Base-by-base conservation (phyloP, 2,888 invertebrate species). In the Eupithecia dodoneata region DNA sequence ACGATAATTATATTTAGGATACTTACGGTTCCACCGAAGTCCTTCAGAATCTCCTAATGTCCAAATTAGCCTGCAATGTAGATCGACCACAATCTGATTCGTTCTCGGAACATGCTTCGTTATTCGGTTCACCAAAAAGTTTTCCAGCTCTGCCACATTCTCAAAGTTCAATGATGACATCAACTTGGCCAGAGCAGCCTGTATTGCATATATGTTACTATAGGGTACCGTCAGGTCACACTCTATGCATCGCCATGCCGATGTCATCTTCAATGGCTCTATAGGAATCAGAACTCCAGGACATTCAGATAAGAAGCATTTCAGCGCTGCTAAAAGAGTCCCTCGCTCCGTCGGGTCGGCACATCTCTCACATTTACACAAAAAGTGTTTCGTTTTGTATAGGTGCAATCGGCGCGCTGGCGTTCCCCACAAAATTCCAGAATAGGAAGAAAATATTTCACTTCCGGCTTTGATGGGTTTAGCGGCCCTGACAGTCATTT, bases 391-490 rank as follows among this genome's bases (percentile, higher is more conserved):
- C 0, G 97, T 97, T 83, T 94, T 94, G 80, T 90, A 92, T 41
- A 97, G 91, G 85, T 97, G 96, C 55, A 95, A 93, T 15, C 96
- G 92, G 75, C 97, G 93, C 15, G 96, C 95, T 4, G 95, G 92
- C 0, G 97, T 97, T 59, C 96, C 96, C 97, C 97, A 97, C 69
- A 97, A 89, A 44, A 96, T 84, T 76, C 96, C 96, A 0, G 97
- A 95, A 85, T 97, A 97, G 69, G 96, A 96, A 73, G 96, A 96
- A 72, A 96, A 96, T 79, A 97, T 95, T 90, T 97, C 97, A 12
- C 95, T 88, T 42, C 96, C 96, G 76, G 95, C 93, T 71, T 89
- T 87, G 79, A 97, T 97, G 9, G 94, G 91, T 76, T 94, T 93
- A 0, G 96, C 93, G 2, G 97, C 96, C 85, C 94, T 95, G 0